Conservation (phyloP, 2,888 invertebrate genomes). For the Agrochola litura region DNA sequence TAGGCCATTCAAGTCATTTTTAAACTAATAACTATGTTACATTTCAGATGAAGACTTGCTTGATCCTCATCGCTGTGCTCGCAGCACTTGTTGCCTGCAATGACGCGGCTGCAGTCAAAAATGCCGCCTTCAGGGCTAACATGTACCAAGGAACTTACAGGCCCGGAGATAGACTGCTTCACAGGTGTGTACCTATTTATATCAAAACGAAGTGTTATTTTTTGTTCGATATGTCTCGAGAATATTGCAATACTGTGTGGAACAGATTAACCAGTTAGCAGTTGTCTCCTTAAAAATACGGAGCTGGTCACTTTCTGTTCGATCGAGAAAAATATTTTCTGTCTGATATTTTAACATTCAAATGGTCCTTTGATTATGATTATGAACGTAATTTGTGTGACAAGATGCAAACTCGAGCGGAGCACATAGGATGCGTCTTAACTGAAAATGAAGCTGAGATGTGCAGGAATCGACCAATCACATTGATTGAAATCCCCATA, state of each 20-base stretch:
- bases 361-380: too few relatives aligned
- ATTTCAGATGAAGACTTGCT: slow-evolving; percentile 42
- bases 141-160: slow-evolving; percentile 22
- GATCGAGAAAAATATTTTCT: too few relatives aligned
- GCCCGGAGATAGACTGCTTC: slow-evolving; percentile 38
- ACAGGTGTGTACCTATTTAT: slow-evolving; percentile 46
- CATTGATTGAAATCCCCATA: too few relatives aligned
- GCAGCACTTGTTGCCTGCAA: slow-evolving; percentile 28
- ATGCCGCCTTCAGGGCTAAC: slow-evolving; percentile 24
- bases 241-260: not conserved
- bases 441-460: too few relatives aligned
- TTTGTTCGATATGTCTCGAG: not conserved
- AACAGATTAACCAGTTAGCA: not conserved
- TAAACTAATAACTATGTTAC: not conserved
- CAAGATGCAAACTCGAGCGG: too few relatives aligned
- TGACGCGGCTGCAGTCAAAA: slow-evolving; percentile 34
- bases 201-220: not conserved
- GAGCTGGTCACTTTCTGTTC: too few relatives aligned
- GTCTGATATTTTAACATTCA: too few relatives aligned
- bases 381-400: too few relatives aligned
- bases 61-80: slow-evolving; percentile 37
- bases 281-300: too few relatives aligned
- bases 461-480: not conserved
- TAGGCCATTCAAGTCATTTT: rapidly evolving
- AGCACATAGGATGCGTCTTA: not conserved